Evolutionary conservation across 2,888 invertebrate genomes (phyloP), one percentile per base, ranked within the genome.

Genomic region (Ochlodes sylvanus): DNA sequence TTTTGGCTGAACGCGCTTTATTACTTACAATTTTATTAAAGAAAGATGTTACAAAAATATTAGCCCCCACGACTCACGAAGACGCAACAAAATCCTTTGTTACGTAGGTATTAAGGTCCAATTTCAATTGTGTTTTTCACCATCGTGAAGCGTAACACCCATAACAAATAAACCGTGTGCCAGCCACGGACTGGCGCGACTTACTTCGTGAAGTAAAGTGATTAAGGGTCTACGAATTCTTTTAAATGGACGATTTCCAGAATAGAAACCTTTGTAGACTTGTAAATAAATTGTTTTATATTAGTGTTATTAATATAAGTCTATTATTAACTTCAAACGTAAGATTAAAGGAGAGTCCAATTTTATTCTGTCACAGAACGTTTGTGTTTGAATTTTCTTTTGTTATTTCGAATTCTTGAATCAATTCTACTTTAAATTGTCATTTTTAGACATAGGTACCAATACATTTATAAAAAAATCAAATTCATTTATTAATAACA

Each of bases 121-220:
- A 66, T 41, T 3, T 66, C 42, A 7, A 52, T 32, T 42, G 52
- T 5, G 1, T 50, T 19, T 2, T 3, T 2, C 10, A 41, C 10
- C 42, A 41, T 17, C n/a, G 52, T 44, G 27, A 27, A 58, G 38
- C 41, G 41, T 19, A 58, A 65, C 50, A 41, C 5, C 42, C 17
- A 54, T 54, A 54, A 68, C 55, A 75, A 76, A 74, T 70, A 70
- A 68, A 71, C 69, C 69, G 69, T 68, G 74, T 74, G 67, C 72
- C 74, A 74, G 71, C 68, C 75, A 70, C 72, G 62, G 71, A 44
- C 68, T 70, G 70, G 69, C 67, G 69, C 75, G 66, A 65, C 47
- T 63, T 57, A 69, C 65, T 73, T 84, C 85, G 85, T 85, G 84
- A 82, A 81, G 71, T 66, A 72, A 32, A 73, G 83, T 85, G 84